Evolutionary conservation across 2,113 vertebrate species (phyloP).

Genomic region (Planiliza haematocheilus): DNA sequence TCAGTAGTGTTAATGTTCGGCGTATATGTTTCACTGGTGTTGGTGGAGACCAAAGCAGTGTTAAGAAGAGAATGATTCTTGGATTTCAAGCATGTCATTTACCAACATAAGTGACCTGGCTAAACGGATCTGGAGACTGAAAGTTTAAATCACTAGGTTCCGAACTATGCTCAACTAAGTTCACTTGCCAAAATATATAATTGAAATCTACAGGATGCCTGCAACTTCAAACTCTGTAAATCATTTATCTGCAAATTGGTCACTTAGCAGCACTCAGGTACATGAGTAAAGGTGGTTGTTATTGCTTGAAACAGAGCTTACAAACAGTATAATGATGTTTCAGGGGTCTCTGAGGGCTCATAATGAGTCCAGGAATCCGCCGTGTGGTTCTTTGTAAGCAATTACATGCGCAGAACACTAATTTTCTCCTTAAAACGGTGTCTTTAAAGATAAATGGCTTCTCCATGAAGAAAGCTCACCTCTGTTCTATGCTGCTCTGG

Average conservation of each 20-base stretch:
- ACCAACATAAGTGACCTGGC: no score
- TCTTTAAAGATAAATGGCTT: slow-evolving; percentile 66
- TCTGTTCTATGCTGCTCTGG: slow-evolving; percentile 41
- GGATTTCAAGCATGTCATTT: no score
- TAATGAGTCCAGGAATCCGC: slow-evolving; percentile 46
- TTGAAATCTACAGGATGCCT: not conserved
- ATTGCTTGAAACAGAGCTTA: slow-evolving; percentile 44
- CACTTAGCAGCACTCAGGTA: slow-evolving; percentile 7
- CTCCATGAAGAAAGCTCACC: slow-evolving; percentile 36
- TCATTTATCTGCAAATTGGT: slow-evolving; percentile 17
- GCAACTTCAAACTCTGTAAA: not conserved
- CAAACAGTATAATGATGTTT: slow-evolving; percentile 35
- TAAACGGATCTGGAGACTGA: no score
- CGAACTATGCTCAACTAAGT: no score
- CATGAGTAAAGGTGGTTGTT: slow-evolving; percentile 24
- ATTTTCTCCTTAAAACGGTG: slow-evolving; percentile 46
- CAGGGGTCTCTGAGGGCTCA: slow-evolving; percentile 32
- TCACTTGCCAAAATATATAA: not conserved
- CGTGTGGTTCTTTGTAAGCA: slow-evolving; percentile 43
- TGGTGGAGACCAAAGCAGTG: no score
- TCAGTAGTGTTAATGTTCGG: no score
- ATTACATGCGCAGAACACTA: slow-evolving; percentile 37
- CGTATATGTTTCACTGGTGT: no score
- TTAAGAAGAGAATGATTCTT: no score
- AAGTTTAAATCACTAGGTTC: no score